phyloP scores from a whole-genome alignment of 2,888 invertebrate species.

The Drosophila robusta region DNA sequence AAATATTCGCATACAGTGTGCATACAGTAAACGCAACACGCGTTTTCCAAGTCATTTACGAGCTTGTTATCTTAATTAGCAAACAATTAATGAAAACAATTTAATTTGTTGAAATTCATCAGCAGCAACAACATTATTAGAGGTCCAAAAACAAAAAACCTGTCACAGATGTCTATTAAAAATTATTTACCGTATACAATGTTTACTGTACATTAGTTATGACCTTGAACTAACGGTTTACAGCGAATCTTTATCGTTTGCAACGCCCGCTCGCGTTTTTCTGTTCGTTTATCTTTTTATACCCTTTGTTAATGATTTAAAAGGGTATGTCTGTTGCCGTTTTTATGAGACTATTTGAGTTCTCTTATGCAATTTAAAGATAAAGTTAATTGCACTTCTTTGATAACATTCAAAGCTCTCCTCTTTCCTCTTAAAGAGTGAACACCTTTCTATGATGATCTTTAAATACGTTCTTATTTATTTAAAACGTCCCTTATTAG shows the following conservation, averaged over 20 bases:
- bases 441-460: too few species aligned
- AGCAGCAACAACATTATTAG: neutral
- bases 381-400: neutral
- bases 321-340: neutral
- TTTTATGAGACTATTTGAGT: neutral
- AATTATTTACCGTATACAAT: neutral
- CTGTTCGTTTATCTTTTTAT: constrained; percentile 18
- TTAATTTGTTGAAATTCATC: neutral
- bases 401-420: neutral
- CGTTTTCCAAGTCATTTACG: neutral
- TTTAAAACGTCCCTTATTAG: too few species aligned
- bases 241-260: constrained; percentile 15
- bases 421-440: too few species aligned
- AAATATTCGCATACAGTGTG: constrained; percentile 31
- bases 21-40: neutral
- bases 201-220: constrained; percentile 36
- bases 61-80: neutral
- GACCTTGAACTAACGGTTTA: constrained; percentile 74
- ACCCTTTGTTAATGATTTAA: neutral
- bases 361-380: neutral
- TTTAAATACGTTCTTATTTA: too few species aligned
- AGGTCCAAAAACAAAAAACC: neutral
- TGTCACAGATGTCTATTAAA: neutral
- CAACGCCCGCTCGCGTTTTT: constrained; percentile 4
- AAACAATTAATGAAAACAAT: constrained; percentile 1